Evolutionary conservation across 2,888 invertebrate genomes (phyloP), one percentile per base, ranked within the genome.

Genomic region (Stegana nigrithorax): DNA sequence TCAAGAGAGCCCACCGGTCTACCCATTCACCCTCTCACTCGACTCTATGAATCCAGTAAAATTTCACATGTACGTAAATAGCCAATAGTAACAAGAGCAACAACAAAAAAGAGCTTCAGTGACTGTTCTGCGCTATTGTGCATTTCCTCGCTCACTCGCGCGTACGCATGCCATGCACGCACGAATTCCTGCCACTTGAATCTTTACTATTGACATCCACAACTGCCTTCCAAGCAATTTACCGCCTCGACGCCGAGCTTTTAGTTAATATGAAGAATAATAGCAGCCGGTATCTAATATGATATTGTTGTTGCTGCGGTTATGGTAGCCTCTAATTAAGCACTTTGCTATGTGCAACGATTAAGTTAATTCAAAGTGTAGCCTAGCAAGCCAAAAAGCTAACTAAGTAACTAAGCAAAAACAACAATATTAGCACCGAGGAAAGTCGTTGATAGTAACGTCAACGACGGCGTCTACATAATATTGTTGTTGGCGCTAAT

Each of bases 261-360:
- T 26, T 32, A 42, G 42, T 39, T 25, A 51, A 56, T 42, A 55
- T 59, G 58, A 61, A 65, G 60, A 59, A 51, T 50, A 60, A 58
- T 56, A 47, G 39, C 55, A 63, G 23, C 47, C 56, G 12, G 19
- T 14, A 10, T 25, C 59, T 17, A 39, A 26, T 27, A 26, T 23
- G 21, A 45, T 47, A 25, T 26, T 17, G 53, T 56, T 21, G 39
- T 58, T 36, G 61, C 47, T 59, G 59, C 42, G 56, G 66, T 55
- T 67, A 57, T 65, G 65, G 62, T 64, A 21, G 57, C 44, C 39
- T 66, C 59, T 69, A 69, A 67, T 67, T 67, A 67, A 67, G 67
- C 66, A 64, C 63, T 66, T 65, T 66, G 66, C 66, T 62, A 63
- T 65, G 64, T 60, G 60, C 64, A 61, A 56, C 59, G 64, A 58